phyloP scores from a whole-genome alignment of 2,113 vertebrate species.

The Campylorhamphus procurvoides region DNA sequence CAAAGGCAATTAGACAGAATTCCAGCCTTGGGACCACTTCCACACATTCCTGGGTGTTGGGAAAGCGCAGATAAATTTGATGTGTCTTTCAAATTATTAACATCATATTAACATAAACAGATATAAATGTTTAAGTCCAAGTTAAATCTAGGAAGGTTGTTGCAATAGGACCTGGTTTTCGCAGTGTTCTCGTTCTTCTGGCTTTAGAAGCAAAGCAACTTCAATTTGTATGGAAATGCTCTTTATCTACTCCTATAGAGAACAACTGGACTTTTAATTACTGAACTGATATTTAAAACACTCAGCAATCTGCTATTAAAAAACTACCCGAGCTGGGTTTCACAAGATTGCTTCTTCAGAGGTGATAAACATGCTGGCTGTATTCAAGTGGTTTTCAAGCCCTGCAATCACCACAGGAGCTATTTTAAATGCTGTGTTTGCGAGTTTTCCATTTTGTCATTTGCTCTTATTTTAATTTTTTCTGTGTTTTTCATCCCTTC shows the following conservation, averaged over 20 bases:
- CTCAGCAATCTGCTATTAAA: background rate
- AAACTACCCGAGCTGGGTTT: background rate
- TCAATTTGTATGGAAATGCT: background rate
- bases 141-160: background rate
- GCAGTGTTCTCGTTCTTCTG: background rate
- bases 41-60: background rate
- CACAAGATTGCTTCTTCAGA: background rate
- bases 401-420: background rate
- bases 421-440: background rate
- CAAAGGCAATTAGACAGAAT: slow-evolving; percentile 23
- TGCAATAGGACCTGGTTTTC: background rate
- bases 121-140: background rate
- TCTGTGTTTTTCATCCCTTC: background rate
- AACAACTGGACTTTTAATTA: slow-evolving; percentile 9
- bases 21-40: slow-evolving; percentile 26
- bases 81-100: background rate
- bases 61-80: slow-evolving; percentile 9
- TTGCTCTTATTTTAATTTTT: background rate
- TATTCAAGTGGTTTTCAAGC: slow-evolving; percentile 19
- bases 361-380: background rate
- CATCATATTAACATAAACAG: slow-evolving; percentile 2
- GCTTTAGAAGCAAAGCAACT: background rate
- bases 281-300: background rate
- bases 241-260: background rate
- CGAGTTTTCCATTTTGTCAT: background rate